These are phyloP conservation scores for Chiridota heheva DNA, from an alignment of 35 echinoderm and acorn worm genomes.

Conservation along the genomic window DNA sequence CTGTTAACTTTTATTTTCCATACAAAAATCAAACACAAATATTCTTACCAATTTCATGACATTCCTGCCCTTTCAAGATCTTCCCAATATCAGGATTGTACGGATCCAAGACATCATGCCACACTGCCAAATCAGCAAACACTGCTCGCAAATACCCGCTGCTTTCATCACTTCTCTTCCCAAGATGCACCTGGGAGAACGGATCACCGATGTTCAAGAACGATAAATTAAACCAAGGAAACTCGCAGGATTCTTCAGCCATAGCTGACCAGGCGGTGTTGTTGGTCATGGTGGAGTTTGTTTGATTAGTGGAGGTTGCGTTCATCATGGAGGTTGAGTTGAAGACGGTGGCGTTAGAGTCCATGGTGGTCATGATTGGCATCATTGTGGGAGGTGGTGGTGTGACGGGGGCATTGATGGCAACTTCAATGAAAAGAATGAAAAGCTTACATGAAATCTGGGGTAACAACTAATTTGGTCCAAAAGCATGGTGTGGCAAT, in stretches of 20 bases:
- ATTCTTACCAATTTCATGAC: slow-evolving; percentile 64
- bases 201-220: slow-evolving; percentile 9
- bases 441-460: no score
- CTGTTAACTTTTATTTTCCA: neutral
- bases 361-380: neutral
- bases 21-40: neutral
- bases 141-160: slow-evolving; percentile 65
- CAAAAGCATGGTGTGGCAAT: no score
- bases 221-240: slow-evolving; percentile 9
- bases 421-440: no score
- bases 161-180: slow-evolving; percentile 61
- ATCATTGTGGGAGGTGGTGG: neutral
- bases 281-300: neutral
- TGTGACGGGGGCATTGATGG: no score
- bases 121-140: slow-evolving; percentile 79
- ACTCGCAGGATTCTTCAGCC: neutral
- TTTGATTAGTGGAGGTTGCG: neutral
- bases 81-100: slow-evolving; percentile 48
- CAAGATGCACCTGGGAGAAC: slow-evolving; percentile 48
- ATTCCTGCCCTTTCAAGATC: slow-evolving; percentile 61
- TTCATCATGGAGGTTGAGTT: slow-evolving; percentile 11
- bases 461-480: no score
- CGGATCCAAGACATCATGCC: slow-evolving; percentile 60
- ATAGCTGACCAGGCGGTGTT: neutral
- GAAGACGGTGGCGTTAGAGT: neutral